A percentile compares a stretch with the other conserved stretches of the same genome.
These are phyloP conservation scores for Clamator glandarius DNA, from an alignment of 2,797 vertebrate species.

Conservation along the genomic window DNA sequence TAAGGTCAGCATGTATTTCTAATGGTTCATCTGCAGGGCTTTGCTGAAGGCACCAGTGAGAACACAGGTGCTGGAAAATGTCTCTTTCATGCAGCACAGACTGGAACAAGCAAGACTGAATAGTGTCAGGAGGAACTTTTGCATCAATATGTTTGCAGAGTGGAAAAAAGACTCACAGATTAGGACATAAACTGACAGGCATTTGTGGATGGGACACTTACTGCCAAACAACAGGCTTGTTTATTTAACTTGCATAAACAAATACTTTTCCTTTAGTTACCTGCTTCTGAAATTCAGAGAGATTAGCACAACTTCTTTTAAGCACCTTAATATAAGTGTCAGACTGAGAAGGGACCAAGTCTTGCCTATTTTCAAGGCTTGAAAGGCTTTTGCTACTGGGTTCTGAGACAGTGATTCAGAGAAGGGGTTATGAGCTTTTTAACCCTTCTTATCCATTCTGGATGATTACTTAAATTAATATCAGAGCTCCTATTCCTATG, in stretches of 20 bases:
- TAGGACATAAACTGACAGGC: not conserved
- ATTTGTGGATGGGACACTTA: not conserved
- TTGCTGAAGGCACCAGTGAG: slow-evolving; percentile 73
- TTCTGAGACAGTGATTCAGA: slow-evolving; percentile 2
- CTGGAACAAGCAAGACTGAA: slow-evolving; percentile 20
- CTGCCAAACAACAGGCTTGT: not conserved
- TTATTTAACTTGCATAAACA: not conserved
- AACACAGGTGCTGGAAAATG: slow-evolving; percentile 74
- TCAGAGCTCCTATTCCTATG: not conserved
- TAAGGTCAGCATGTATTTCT: slow-evolving; percentile 81
- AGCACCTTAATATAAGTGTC: not conserved
- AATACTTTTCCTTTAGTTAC: not conserved
- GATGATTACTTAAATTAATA: not conserved
- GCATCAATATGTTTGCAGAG: not conserved
- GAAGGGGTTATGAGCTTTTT: not conserved
- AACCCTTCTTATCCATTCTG: not conserved
- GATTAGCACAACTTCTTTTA: not conserved
- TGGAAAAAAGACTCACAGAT: not conserved
- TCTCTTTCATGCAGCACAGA: slow-evolving; percentile 62
- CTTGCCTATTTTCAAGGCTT: not conserved
- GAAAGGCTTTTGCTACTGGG: not conserved
- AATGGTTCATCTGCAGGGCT: slow-evolving; percentile 78
- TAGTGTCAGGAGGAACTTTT: slow-evolving; percentile 57
- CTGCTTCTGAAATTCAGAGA: not conserved
- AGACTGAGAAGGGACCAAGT: not conserved